Base-by-base conservation (phyloP, 2,888 invertebrate genomes). In the Cantharis lateralis region DNA sequence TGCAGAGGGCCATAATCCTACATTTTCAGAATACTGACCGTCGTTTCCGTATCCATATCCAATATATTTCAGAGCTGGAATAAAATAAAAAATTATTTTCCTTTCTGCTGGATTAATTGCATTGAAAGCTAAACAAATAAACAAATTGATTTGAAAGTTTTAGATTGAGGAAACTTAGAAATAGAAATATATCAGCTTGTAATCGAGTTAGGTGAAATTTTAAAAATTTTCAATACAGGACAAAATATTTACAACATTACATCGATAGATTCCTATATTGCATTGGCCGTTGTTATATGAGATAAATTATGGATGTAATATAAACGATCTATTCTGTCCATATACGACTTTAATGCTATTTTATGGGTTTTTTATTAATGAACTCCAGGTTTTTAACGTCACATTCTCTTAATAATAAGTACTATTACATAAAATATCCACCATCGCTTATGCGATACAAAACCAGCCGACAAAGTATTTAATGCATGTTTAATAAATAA, bases 1-100 rank as follows among this genome's bases (percentile, higher is more conserved):
- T 62, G 96, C 94, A 71, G 94, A 93, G 48, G 98, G 97, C 88
- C 94, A 93, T 72, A 96, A 89, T 16, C 91, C 92, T n/a, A 85
- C 83, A 69, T 85, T 83, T 62, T 75, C 81, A 18, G 76, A 73
- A 13, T 20, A 32, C 68, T 75, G 74, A 68, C 69, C 75, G 48
- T 73, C 69, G 70, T 74, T 75, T 62, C 75, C 78, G 74, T 79
- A 80, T 70, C 70, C 74, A 28, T 77, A 77, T 18, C 82, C 81
- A 68, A 82, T 81, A 71, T 81, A 82, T 70, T 83, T 83, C 61
- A 83, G 28, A 20, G 78, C 83, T 83, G 79, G 32, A 83, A 64
- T 77, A 78, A 72, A 72, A 73, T 28, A 24, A 32, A 18, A 62
- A 62, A 24, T 7, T 26, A 7, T 26, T 26, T n/a, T n/a, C n/a